Evolutionary conservation across 2,888 invertebrate genomes (phyloP).

Genomic region (Coelinius sp.): DNA sequence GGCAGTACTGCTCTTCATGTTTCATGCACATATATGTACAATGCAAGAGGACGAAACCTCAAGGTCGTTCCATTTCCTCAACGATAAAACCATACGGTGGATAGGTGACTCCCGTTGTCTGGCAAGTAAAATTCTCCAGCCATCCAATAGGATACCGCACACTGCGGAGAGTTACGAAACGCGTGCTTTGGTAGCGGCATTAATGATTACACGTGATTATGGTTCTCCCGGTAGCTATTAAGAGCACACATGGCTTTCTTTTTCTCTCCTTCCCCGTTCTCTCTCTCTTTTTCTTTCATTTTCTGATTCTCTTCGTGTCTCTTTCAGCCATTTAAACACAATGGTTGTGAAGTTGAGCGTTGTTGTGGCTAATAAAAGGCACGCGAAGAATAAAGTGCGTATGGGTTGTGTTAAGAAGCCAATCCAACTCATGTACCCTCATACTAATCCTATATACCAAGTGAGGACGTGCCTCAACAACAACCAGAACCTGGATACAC

Average conservation of each 20-base stretch:
- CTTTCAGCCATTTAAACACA: slow-evolving; percentile 31
- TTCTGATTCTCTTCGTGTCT: slow-evolving; percentile 12
- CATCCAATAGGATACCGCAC: slow-evolving; percentile 24
- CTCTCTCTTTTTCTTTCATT: neutral
- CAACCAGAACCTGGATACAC: slow-evolving; percentile 10
- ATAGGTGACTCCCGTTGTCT: slow-evolving; percentile 40
- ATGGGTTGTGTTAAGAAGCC: slow-evolving; percentile 50
- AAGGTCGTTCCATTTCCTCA: slow-evolving; percentile 67
- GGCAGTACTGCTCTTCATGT: neutral
- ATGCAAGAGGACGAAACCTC: slow-evolving; percentile 57
- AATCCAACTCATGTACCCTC: slow-evolving; percentile 11
- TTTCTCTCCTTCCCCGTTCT: neutral
- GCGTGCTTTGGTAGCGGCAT: slow-evolving; percentile 40
- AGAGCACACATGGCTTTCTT: slow-evolving; percentile 35
- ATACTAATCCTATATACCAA: slow-evolving; percentile 6
- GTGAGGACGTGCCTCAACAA: slow-evolving; percentile 32
- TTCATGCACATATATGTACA: slow-evolving; percentile 9
- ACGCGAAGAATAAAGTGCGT: slow-evolving; percentile 41
- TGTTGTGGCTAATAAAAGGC: slow-evolving; percentile 32
- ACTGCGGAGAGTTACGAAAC: slow-evolving; percentile 32
- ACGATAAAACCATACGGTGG: slow-evolving; percentile 38
- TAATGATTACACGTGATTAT: slow-evolving; percentile 50
- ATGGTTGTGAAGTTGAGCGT: slow-evolving; percentile 34
- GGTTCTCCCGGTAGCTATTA: slow-evolving; percentile 47
- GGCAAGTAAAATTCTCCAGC: slow-evolving; percentile 29